Base-by-base conservation (phyloP, 2,797 vertebrate genomes). In the Trachurus trachurus region DNA sequence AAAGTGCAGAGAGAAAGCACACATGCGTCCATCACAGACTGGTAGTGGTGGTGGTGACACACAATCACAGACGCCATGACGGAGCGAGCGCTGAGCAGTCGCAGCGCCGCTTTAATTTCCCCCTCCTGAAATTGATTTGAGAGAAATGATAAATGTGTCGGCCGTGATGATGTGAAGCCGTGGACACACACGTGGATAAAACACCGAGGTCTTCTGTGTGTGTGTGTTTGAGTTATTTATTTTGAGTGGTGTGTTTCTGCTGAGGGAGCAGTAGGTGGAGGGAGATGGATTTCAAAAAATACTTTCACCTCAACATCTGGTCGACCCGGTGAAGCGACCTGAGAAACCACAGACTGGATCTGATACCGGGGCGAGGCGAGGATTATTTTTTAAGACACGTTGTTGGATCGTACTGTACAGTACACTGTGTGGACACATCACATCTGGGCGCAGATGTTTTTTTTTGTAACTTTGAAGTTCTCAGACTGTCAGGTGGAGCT, bases 301-400 rank as follows among this genome's bases (percentile, higher is more conserved):
- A n/a, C n/a, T 64, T 83, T 82, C 54, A 76, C 80, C 64, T 84
- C 73, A 50, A 86, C 88, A 90, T 90, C 87, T 90, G 87, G 61
- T 17, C 17, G 31, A 0, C 74, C n/a, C n/a, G n/a, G 26, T 73
- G 71, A 68, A 12, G 59, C 1, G 37, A 80, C 47, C 72, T 56
- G 50, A 22, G 49, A 54, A 67, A 54, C 63, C 66, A 34, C 68
- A 53, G 66, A 26, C 61, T 9, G 31, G 31, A 34, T 34, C 31
- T 34, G 31, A 34, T 34, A 34, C 4, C 26, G 26, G 26, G 26
- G 26, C 26, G 26, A 34, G 31, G 5, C 31, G 31, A 34, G 31
- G 31, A 34, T 6, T 34, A 5, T 26, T 26, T 26, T 26, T 26
- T 26, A 34, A 34, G 31, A 34, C 31, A 6, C 31, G 31, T 34